A percentile compares a stretch with the other conserved stretches of the same genome.
These are phyloP conservation scores for Liolophura sinensis DNA, from an alignment of 1,140 invertebrate genomes.

Conservation along the genomic window DNA sequence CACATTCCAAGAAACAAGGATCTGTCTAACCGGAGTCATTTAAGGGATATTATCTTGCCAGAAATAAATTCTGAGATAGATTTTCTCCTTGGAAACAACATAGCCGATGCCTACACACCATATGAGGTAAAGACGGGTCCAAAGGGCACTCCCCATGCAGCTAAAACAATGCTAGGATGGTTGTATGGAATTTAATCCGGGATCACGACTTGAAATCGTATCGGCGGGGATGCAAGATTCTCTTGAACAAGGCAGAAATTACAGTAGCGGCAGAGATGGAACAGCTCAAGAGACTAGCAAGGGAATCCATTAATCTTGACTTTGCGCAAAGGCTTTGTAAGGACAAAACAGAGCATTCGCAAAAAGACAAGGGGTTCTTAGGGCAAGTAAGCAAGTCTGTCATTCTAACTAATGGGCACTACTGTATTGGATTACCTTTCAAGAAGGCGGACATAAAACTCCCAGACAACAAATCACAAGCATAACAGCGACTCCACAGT, in stretches of 20 bases:
- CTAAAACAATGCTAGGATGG: slow-evolving; percentile 17
- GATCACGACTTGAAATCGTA: too few species aligned
- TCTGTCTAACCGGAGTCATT: slow-evolving; percentile 13
- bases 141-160: slow-evolving; percentile 18
- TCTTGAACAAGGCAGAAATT: too few species aligned
- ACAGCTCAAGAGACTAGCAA: slow-evolving; percentile 12
- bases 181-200: slow-evolving; percentile 12
- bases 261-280: too few species aligned
- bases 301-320: slow-evolving; percentile 16
- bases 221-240: too few species aligned
- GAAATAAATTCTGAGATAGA: slow-evolving; percentile 11
- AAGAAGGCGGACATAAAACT: neutral
- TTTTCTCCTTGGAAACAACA: slow-evolving; percentile 17
- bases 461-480: neutral
- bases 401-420: neutral
- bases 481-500: neutral
- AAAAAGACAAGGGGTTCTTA: slow-evolving; percentile 18
- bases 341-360: slow-evolving; percentile 11
- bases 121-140: slow-evolving; percentile 11
- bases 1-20: slow-evolving; percentile 20
- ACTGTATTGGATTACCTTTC: slow-evolving; percentile 9
- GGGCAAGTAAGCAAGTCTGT: slow-evolving; percentile 11
- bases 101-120: slow-evolving; percentile 18
- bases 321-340: slow-evolving; percentile 14
- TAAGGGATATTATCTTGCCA: slow-evolving; percentile 11